A percentile compares a stretch with the other conserved stretches of the same genome.
Conservation (phyloP, 1,140 invertebrate species). For the Ctenoplectra terminalis region DNA sequence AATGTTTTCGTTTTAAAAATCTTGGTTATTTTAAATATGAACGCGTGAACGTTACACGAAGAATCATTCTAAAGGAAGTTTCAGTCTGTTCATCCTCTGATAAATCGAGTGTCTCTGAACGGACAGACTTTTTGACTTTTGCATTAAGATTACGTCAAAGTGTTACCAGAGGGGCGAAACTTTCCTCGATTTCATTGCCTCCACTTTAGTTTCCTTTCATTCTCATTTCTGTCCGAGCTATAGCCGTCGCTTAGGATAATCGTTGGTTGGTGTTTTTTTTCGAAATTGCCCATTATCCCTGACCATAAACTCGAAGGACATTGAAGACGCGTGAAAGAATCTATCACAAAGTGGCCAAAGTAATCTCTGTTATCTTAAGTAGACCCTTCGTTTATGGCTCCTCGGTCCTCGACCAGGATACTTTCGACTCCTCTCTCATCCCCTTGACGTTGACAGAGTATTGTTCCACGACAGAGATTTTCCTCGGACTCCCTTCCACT, state of each 20-base stretch:
- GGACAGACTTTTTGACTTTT: neutral
- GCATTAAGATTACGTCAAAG: neutral
- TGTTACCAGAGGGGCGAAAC: neutral
- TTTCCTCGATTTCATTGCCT: neutral
- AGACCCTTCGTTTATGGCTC: constrained; percentile 63
- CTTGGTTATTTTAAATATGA: too few species aligned
- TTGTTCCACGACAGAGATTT: constrained; percentile 62
- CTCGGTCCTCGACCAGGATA: constrained; percentile 24
- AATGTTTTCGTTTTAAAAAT: too few species aligned
- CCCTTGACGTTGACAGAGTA: constrained; percentile 69
- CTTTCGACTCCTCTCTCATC: constrained; percentile 55
- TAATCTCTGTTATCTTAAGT: constrained; percentile 80
- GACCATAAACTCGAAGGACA: constrained; percentile 70
- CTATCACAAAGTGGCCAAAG: constrained; percentile 73
- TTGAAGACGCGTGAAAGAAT: constrained; percentile 64
- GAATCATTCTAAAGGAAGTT: too few species aligned
- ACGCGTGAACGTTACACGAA: too few species aligned
- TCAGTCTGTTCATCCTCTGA: too few species aligned
- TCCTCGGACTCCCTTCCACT: constrained; percentile 23
- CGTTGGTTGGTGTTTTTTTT: constrained; percentile 60
- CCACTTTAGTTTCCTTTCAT: neutral
- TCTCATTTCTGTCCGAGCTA: neutral
- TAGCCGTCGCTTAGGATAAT: constrained; percentile 37
- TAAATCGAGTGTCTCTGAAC: too few species aligned
- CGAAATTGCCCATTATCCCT: constrained; percentile 70